Conservation (phyloP, 2,888 invertebrate species). For the Miltochrista miniata region DNA sequence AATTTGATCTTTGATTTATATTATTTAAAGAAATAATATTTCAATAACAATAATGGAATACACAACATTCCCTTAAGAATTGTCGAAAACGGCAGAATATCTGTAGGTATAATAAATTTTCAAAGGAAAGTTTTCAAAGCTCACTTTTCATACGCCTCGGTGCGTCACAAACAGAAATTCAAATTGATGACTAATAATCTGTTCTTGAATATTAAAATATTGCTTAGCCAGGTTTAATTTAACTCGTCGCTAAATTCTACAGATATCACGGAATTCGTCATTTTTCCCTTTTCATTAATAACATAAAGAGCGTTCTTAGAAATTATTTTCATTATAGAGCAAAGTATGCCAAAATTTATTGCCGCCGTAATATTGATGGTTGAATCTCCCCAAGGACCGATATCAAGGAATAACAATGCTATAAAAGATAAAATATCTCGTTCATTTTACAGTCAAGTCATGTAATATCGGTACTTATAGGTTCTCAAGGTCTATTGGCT, state of each 20-base stretch:
- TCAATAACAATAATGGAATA: conserved; percentile 21
- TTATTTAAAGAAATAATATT: conserved; percentile 25
- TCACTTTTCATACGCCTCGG: conserved; percentile 4
- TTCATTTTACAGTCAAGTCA: neutral
- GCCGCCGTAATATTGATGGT: conserved; percentile 18
- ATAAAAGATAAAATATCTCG: neutral
- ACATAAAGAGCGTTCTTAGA: conserved; percentile 13
- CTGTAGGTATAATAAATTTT: conserved; percentile 6
- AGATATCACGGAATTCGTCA: neutral
- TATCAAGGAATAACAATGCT: conserved; percentile 18
- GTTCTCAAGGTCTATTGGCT: no score
- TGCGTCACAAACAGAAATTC: conserved; percentile 1
- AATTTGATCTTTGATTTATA: conserved; percentile 44
- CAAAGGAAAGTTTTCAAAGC: conserved; percentile 1
- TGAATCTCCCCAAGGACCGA: conserved; percentile 16
- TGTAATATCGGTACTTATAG: neutral
- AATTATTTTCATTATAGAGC: conserved; percentile 33
- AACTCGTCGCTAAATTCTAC: conserved; percentile 1
- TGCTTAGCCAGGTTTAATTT: conserved; percentile 1
- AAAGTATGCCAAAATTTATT: conserved; percentile 27
- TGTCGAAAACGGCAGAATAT: conserved; percentile 5
- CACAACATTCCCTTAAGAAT: conserved; percentile 10
- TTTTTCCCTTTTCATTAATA: conserved; percentile 17
- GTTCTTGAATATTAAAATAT: neutral
- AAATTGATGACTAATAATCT: conserved; percentile 3